Conservation (phyloP, 2,113 vertebrate genomes). For the Murina feae region DNA sequence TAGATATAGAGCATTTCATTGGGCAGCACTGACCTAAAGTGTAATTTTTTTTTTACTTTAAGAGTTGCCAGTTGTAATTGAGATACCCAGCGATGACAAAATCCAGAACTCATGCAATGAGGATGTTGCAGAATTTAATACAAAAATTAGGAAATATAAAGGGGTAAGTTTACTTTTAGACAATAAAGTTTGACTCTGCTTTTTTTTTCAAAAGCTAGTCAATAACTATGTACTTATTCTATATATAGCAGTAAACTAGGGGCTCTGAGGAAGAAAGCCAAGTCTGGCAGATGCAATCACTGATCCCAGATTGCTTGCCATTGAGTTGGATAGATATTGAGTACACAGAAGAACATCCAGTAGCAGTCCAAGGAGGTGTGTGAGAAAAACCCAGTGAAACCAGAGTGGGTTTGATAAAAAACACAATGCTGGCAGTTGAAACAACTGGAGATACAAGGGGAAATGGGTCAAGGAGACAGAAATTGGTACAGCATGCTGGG, state of each 20-base stretch:
- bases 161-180: neutral
- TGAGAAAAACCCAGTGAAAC: neutral
- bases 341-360: neutral
- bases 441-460: neutral
- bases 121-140: slow-evolving; percentile 41
- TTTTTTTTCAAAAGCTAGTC: neutral
- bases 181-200: neutral
- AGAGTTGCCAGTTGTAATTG: neutral
- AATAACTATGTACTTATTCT: neutral
- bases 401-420: neutral
- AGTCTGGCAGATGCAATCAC: neutral
- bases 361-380: neutral
- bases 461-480: neutral
- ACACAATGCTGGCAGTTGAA: neutral
- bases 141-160: slow-evolving; percentile 36
- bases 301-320: neutral
- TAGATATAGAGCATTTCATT: neutral
- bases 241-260: neutral
- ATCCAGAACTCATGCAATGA: slow-evolving; percentile 29
- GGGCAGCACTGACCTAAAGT: neutral
- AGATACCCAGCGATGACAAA: slow-evolving; percentile 28
- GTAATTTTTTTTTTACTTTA: neutral
- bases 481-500: neutral
- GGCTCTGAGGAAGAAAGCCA: neutral
- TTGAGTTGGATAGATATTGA: neutral